Base-by-base conservation (phyloP, 1,140 invertebrate genomes). In the Aporrectodea caliginosa region DNA sequence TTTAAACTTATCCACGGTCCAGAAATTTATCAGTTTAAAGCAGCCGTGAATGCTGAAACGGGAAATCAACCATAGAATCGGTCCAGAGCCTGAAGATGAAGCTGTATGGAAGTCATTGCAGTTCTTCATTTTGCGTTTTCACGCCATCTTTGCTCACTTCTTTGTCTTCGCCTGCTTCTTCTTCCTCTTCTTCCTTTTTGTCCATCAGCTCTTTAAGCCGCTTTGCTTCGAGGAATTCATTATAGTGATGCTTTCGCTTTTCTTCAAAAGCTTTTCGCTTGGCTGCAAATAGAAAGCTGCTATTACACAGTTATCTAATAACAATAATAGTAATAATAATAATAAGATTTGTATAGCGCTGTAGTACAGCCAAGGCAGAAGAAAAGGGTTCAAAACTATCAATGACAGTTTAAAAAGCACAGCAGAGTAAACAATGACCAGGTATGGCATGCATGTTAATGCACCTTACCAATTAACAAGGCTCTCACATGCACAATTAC, bases 191-290 rank as follows among this genome's bases (percentile, higher is more conserved):
- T 84, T 96, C 93, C 80, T 94, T 95, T 85, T 96, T 93, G 80
- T 94, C 91, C 90, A 98, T 92, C 78, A 96, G 90, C 88, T 97
- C 93, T 83, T 94, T 90, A 1, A 95, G 95, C 82, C 97, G 88
- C 88, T 96, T 94, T 0, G 97, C 92, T 1, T 95, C 95, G 87
- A 96, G 93, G 87, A 95, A 98, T 88, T 99, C 97, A 88, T 98
- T 96, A 88, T 99, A 99, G 87, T 99, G 98, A 80, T 94, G 92
- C 90, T 97, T 98, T 78, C 97, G 90, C 87, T 98, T 98, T 69
- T 92, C 79, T 88, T 97, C 94, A 86, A 98, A 98, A 80, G 92
- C 91, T 85, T 92, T 91, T 82, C 92, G 90, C 83, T 92, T 90
- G 79, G 89, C 92, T 93, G 81, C 79, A 90, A 87, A 82, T 75